These are phyloP conservation scores for Mohoua ochrocephala DNA, from an alignment of 2,113 vertebrate species.

Conservation along the genomic window DNA sequence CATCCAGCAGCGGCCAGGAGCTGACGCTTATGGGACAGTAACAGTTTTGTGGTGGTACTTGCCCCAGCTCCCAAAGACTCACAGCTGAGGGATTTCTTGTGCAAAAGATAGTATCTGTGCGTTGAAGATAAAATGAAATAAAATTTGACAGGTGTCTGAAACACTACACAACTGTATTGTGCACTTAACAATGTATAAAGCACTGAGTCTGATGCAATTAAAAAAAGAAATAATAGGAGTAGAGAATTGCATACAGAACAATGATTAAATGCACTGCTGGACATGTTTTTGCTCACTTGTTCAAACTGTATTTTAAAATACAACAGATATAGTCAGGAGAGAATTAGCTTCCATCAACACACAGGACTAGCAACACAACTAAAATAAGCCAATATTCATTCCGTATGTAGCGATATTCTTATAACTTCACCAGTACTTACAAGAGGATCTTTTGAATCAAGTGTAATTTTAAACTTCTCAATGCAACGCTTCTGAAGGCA, in stretches of 20 bases:
- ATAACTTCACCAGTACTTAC: constrained; percentile 64
- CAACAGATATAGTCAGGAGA: neutral
- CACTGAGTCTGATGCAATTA: neutral
- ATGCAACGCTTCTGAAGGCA: constrained; percentile 80
- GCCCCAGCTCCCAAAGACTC: neutral
- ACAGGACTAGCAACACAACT: neutral
- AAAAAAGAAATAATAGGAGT: neutral
- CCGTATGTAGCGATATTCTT: neutral
- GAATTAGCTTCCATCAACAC: neutral
- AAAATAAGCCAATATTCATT: neutral
- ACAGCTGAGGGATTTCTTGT: neutral
- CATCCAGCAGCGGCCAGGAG: neutral
- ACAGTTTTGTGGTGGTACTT: neutral
- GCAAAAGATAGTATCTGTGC: neutral
- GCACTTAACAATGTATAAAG: neutral
- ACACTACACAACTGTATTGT: neutral
- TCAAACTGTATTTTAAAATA: neutral
- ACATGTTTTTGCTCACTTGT: neutral
- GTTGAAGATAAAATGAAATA: neutral
- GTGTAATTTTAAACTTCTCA: constrained; percentile 77
- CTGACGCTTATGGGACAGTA: neutral
- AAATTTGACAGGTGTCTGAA: neutral
- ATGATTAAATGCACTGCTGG: neutral
- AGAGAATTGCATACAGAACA: neutral
- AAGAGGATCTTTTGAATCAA: constrained; percentile 83